A percentile compares a stretch with the other conserved stretches of the same genome.
Conservation (phyloP, 2,113 vertebrate species). For the Macroglossus sobrinus region DNA sequence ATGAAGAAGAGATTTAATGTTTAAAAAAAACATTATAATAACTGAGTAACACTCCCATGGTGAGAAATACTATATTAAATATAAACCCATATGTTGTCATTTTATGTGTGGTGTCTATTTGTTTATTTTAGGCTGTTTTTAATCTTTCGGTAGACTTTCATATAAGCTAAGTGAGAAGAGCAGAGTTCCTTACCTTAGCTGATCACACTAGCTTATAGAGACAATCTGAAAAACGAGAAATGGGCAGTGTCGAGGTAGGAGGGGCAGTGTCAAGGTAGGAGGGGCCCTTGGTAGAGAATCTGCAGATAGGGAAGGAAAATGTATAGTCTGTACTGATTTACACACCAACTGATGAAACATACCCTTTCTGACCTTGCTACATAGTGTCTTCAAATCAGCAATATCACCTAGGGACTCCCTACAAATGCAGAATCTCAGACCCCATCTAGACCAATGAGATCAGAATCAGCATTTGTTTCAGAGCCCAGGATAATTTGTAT, state of each 20-base stretch:
- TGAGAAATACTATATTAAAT: constrained; percentile 51
- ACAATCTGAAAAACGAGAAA: background rate
- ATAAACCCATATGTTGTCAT: constrained; percentile 3
- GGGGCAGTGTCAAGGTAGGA: background rate
- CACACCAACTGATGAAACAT: background rate
- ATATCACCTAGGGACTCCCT: background rate
- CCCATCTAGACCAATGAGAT: background rate
- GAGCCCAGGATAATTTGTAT: background rate
- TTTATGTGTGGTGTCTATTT: constrained; percentile 43
- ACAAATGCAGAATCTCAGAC: background rate
- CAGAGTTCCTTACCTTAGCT: background rate
- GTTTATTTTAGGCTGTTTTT: constrained; percentile 22
- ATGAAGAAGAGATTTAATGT: constrained; percentile 43
- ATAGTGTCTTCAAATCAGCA: background rate
- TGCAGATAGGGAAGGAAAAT: background rate
- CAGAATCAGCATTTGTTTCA: background rate
- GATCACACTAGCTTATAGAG: background rate
- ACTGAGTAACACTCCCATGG: background rate
- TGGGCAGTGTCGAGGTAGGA: background rate
- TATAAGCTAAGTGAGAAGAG: background rate
- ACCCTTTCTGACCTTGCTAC: background rate
- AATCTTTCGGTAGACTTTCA: background rate
- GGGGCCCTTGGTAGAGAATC: background rate
- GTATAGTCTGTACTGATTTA: background rate
- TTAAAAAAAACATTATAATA: constrained; percentile 43